A percentile compares a stretch with the other conserved stretches of the same genome.
These are phyloP conservation scores for Nestor notabilis DNA, from an alignment of 2,113 vertebrate species.

Conservation along the genomic window DNA sequence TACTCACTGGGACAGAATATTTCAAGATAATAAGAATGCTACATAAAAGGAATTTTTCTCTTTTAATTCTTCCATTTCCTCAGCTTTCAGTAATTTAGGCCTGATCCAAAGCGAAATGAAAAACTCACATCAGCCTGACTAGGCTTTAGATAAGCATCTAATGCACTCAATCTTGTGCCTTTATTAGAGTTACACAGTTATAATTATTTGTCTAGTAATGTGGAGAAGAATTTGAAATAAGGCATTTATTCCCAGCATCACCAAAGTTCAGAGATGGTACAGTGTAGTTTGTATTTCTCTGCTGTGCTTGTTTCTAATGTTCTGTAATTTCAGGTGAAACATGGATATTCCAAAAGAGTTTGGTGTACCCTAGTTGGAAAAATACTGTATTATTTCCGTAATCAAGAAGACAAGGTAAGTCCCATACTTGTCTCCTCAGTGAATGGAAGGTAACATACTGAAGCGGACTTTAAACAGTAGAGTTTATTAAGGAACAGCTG, in stretches of 20 bases:
- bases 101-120: background rate
- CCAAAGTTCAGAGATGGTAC: background rate
- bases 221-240: background rate
- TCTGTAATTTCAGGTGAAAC: conserved; percentile 87
- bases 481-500: background rate
- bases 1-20: background rate
- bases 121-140: background rate
- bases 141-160: background rate
- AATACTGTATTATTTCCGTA: conserved; percentile 92
- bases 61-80: background rate
- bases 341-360: conserved; percentile 94
- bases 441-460: background rate
- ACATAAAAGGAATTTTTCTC: background rate
- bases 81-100: background rate
- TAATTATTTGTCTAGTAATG: background rate
- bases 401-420: conserved; percentile 95
- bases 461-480: background rate
- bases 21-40: background rate
- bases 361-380: conserved; percentile 93
- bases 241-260: background rate
- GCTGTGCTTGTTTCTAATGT: background rate
- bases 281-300: background rate
- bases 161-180: background rate
- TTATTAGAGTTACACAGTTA: background rate
- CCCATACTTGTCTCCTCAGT: background rate